Conservation (phyloP, 2,797 vertebrate species). For the Takifugu rubripes region DNA sequence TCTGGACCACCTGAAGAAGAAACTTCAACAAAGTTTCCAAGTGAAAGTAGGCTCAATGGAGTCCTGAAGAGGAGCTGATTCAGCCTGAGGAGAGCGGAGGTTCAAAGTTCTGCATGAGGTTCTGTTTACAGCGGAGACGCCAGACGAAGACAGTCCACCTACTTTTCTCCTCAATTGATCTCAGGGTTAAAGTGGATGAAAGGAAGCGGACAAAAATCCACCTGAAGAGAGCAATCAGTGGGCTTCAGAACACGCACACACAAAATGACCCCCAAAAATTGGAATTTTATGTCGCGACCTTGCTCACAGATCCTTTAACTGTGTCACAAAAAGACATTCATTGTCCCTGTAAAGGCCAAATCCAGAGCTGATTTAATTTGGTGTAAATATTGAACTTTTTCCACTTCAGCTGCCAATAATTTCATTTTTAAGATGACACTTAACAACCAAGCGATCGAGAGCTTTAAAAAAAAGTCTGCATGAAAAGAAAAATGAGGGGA, state of each 20-base stretch:
- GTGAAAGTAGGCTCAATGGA: not conserved
- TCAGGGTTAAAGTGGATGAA: slow-evolving; percentile 4
- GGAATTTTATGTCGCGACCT: no score
- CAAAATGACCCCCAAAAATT: no score
- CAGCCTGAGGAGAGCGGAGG: slow-evolving; percentile 33
- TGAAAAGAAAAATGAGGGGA: slow-evolving; percentile 11
- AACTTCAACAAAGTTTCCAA: not conserved
- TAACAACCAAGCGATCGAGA: not conserved
- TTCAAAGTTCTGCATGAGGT: slow-evolving; percentile 9
- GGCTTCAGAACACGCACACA: slow-evolving; percentile 23
- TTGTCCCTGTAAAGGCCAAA: no score
- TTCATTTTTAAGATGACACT: not conserved
- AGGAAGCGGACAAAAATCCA: slow-evolving; percentile 29
- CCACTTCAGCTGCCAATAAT: no score
- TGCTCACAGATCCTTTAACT: no score
- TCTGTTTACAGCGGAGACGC: slow-evolving; percentile 24
- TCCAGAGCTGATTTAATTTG: no score
- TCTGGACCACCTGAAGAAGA: no score
- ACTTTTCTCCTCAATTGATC: slow-evolving; percentile 42
- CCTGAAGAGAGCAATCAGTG: slow-evolving; percentile 39
- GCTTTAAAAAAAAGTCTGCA: not conserved
- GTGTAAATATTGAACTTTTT: no score
- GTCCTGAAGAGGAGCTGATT: slow-evolving; percentile 31
- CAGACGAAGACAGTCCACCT: slow-evolving; percentile 32
- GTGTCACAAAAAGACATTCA: no score